Base-by-base conservation (phyloP, 2,888 invertebrate species). In the Lepidonotus clava region DNA sequence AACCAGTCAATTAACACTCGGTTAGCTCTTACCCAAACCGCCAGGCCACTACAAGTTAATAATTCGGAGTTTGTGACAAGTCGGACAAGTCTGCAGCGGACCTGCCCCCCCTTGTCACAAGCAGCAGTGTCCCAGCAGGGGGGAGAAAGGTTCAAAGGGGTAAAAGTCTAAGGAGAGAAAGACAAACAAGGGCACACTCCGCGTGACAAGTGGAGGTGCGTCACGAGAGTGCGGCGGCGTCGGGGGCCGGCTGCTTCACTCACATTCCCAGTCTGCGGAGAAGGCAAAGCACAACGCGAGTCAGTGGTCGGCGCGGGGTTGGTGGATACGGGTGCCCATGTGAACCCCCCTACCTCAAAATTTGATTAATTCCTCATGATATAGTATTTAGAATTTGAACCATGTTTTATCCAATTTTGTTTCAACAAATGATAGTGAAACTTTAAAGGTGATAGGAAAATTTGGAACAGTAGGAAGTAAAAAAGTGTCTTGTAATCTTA, bases 241-340 rank as follows among this genome's bases (percentile, higher is more conserved):
- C 71, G 71, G 8, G 1, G 11, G 71, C 38, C 71, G 71, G 71
- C 71, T 24, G 71, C 71, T 71, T 80, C 80, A 80, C 80, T 80
- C 80, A 80, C 80, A 80, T 80, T 80, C 41, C 80, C 80, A 80
- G 80, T 80, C 80, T 80, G 80, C 24, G 51, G 80, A 80, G 80
- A 51, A 80, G 21, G 71, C 71, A 71, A 71, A 71, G 34, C 71
- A 71, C 14, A 71, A 71, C 38, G 71, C 36, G 71, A 24, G 32
- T 66, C 66, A 66, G 66, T 66, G 46, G 46, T 8, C 46, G 46
- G 46, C 8, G 46, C 8, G 18, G 46, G 46, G 8, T 46, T 46
- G 18, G 8, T 46, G 46, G 46, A 11, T 46, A 46, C 18, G 18
- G 18, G 46, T n/a, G n/a, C n/a, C n/a, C n/a, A n/a, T n/a, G n/a